Percentiles rank a stretch among this genome's conserved stretches.
phyloP scores from a whole-genome alignment of 2,113 vertebrate genomes.

The Myodes glareolus region DNA sequence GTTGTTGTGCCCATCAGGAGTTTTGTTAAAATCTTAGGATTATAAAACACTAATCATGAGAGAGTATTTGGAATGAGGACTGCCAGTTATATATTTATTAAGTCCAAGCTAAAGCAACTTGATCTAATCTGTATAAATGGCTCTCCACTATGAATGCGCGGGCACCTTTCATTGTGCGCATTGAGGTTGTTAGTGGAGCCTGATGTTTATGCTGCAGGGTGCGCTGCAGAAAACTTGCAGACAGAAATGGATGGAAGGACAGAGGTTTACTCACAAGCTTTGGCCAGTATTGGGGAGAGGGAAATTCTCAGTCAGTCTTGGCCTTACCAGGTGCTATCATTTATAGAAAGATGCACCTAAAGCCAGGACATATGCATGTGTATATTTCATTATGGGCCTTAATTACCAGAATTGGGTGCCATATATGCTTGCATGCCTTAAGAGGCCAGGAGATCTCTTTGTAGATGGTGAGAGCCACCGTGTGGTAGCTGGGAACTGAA shows the following conservation, averaged over 20 bases:
- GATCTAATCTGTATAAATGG: background rate
- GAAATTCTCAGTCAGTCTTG: background rate
- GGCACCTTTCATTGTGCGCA: background rate
- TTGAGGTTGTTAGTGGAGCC: background rate
- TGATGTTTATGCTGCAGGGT: background rate
- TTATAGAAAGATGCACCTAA: background rate
- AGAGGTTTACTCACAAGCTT: background rate
- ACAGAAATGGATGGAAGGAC: background rate
- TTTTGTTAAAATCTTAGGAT: conserved; percentile 41
- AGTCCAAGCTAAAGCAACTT: conserved; percentile 37
- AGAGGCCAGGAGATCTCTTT: too few relatives aligned
- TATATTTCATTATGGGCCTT: background rate
- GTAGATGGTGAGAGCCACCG: too few relatives aligned
- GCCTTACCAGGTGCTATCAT: background rate
- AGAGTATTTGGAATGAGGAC: conserved; percentile 12
- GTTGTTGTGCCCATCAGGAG: conserved; percentile 1
- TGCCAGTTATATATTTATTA: conserved; percentile 27
- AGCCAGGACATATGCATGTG: background rate
- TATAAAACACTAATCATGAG: conserved; percentile 9
- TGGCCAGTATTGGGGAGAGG: background rate
- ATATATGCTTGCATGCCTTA: too few relatives aligned
- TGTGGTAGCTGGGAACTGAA: too few relatives aligned
- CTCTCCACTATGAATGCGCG: background rate
- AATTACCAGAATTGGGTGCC: background rate
- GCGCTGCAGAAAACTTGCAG: background rate